These are phyloP conservation scores for Platypus cylindrus DNA, from an alignment of 2,888 invertebrate genomes.

Conservation along the genomic window DNA sequence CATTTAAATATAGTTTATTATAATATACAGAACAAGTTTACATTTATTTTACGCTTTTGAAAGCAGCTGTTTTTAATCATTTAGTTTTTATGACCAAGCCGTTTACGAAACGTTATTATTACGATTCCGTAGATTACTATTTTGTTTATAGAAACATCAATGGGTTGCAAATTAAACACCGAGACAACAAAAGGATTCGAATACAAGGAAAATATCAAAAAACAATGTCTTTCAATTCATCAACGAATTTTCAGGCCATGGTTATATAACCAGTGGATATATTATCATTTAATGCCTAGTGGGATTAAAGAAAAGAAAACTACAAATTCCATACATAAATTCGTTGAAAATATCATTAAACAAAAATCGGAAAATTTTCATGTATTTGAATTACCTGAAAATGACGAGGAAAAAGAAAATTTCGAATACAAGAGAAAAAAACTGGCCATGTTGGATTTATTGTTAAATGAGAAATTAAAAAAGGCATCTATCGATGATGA, in stretches of 20 bases:
- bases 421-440: conserved; percentile 34
- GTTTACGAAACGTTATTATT: no score
- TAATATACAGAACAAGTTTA: no score
- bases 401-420: conserved; percentile 1
- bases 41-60: no score
- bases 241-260: conserved; percentile 21
- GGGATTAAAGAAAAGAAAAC: conserved; percentile 15
- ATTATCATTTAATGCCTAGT: conserved; percentile 10
- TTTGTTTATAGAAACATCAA: conserved; percentile 24
- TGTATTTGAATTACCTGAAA: conserved; percentile 9
- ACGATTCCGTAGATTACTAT: no score
- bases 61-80: no score
- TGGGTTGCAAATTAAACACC: conserved; percentile 20
- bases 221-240: conserved; percentile 19
- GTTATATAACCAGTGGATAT: conserved; percentile 17
- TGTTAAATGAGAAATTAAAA: conserved; percentile 19
- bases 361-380: conserved; percentile 17
- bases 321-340: conserved; percentile 20
- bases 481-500: conserved; percentile 20
- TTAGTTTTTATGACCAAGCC: no score
- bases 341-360: conserved; percentile 23
- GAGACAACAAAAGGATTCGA: conserved; percentile 15
- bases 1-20: no score
- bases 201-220: conserved; percentile 19
- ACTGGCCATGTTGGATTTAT: conserved; percentile 22